phyloP scores from a whole-genome alignment of 92 coral and sea anemone species.

The Blastomussa wellsi region DNA sequence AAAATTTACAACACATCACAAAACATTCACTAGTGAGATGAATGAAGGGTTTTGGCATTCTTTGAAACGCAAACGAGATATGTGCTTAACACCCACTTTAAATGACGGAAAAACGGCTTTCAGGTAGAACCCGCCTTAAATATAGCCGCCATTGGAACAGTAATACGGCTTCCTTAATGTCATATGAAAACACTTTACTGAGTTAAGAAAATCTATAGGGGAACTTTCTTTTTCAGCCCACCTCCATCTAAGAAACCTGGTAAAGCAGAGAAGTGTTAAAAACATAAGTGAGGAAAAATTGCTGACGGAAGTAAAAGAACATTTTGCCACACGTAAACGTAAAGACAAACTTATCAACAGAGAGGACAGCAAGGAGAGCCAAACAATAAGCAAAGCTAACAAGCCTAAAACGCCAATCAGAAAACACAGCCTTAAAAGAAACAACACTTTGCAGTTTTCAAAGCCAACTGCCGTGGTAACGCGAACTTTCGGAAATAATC shows the following conservation, averaged over 20 bases:
- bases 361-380: neutral
- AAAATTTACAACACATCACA: too few relatives aligned
- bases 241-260: constrained; percentile 1
- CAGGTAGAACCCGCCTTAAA: too few relatives aligned
- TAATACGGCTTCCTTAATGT: too few relatives aligned
- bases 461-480: neutral
- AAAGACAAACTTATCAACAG: neutral
- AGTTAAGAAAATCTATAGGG: too few relatives aligned
- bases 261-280: neutral
- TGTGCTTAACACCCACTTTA: too few relatives aligned
- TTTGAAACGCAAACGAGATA: too few relatives aligned
- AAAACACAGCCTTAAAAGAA: neutral
- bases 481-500: neutral
- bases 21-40: too few relatives aligned
- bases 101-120: too few relatives aligned
- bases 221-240: neutral
- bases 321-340: neutral
- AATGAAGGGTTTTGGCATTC: too few relatives aligned
- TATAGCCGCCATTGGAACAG: too few relatives aligned
- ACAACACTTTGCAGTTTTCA: neutral
- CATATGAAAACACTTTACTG: too few relatives aligned
- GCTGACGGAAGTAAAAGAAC: neutral
- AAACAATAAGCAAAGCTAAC: neutral
- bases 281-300: neutral
- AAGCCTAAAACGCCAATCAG: neutral